Percentiles rank a stretch among this genome's conserved stretches.
phyloP scores from a whole-genome alignment of 2,888 invertebrate genomes.

The Ennomos fuscantarius region DNA sequence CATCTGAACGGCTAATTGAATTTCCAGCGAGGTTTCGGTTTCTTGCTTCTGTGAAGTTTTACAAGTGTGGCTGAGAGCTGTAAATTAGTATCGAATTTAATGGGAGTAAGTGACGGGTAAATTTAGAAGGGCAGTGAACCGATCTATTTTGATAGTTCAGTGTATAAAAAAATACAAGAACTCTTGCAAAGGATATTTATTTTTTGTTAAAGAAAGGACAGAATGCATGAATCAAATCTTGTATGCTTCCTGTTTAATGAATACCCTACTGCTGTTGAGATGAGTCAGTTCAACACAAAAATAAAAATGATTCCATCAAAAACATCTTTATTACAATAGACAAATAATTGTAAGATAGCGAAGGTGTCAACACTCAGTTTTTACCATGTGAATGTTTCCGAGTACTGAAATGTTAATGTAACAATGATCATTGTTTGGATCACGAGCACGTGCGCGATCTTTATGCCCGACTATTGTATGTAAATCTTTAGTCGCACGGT shows the following conservation, averaged over 20 bases:
- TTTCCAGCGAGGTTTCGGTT: constrained; percentile 51
- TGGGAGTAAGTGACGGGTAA: constrained; percentile 20
- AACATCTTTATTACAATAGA: constrained; percentile 1
- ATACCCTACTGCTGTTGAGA: too few species aligned
- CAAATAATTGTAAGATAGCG: constrained; percentile 23
- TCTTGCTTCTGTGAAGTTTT: constrained; percentile 50
- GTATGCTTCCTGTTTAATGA: too few species aligned
- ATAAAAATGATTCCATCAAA: too few species aligned
- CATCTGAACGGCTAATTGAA: constrained; percentile 51
- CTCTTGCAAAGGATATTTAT: too few species aligned
- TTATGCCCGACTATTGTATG: constrained; percentile 73
- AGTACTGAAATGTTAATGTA: constrained; percentile 54
- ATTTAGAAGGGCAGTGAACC: constrained; percentile 6
- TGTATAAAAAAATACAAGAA: too few species aligned
- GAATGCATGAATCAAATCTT: too few species aligned
- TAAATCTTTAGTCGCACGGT: constrained; percentile 65
- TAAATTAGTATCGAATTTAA: constrained; percentile 30
- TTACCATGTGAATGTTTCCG: constrained; percentile 46
- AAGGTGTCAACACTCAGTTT: constrained; percentile 47
- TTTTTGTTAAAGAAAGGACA: too few species aligned
- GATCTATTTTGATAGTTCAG: background rate
- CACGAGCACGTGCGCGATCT: constrained; percentile 73
- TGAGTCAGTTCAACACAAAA: too few species aligned
- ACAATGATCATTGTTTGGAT: constrained; percentile 74
- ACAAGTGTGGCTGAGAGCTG: constrained; percentile 35